Percentiles rank a stretch among this genome's conserved stretches.
Conservation (phyloP, 2,888 invertebrate genomes). For the Schizaphis graminum region DNA sequence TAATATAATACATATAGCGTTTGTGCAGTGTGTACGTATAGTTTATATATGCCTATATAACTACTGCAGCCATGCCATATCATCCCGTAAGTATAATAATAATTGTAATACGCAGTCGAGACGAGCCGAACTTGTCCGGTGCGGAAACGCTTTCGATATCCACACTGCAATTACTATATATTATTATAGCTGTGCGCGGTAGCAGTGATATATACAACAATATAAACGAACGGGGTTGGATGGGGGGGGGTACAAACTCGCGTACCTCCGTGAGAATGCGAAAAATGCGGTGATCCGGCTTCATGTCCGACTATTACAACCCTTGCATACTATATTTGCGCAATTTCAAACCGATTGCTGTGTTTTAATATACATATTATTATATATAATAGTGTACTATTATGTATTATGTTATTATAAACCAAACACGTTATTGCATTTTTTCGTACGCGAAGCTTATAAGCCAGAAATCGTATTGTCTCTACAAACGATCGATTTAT, state of each 20-base stretch:
- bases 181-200: background rate
- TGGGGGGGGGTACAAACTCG: background rate
- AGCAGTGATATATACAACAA: background rate
- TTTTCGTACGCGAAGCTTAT: background rate
- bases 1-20: background rate
- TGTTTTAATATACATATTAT: background rate
- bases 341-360: background rate
- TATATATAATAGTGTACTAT: too few species aligned
- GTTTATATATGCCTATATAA: background rate
- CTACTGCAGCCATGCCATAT: background rate
- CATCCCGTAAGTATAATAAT: background rate
- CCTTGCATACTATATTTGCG: background rate
- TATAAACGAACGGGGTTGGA: background rate
- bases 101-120: background rate
- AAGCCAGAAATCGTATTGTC: background rate
- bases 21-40: background rate
- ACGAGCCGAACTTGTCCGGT: background rate
- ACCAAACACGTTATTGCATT: constrained; percentile 1
- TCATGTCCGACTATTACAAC: background rate
- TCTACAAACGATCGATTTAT: background rate
- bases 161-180: background rate
- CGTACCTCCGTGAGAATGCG: background rate
- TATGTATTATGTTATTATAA: background rate
- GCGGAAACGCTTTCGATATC: background rate
- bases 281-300: background rate